Evolutionary conservation across 1,140 invertebrate species (phyloP), one percentile per base, ranked within the genome.

Genomic region (Gonioctena quinquepunctata): DNA sequence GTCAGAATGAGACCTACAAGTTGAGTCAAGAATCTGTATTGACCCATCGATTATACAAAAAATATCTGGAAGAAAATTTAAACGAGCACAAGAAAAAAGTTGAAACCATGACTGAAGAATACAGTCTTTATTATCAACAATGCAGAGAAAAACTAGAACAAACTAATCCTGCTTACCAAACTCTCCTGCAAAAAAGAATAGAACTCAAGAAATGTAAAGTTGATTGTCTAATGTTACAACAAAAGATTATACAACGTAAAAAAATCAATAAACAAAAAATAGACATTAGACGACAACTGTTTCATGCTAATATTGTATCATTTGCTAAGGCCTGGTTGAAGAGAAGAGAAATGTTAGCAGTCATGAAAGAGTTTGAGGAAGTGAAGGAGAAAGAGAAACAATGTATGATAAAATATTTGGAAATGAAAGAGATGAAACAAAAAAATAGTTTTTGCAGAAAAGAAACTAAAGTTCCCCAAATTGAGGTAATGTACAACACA

Each of bases 81-180:
- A 66, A 28, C 27, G 27, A 54, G 3, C 21, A 25, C 16, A 26
- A 54, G 28, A 33, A 54, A 66, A 16, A 66, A 19, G 21, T 13
- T 26, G 63, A 66, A 16, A 54, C 5, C 23, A 7, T 66, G 13
- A 21, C 26, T 11, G 19, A 25, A 54, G 49, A 66, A 21, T 66
- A 54, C 50, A 7, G 13, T 8, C 5, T 54, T 5, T 11, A 66
- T 4, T 16, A 23, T n/a, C 11, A 56, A 16, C 49, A 13, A 3
- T 25, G 49, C 16, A 66, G 18, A 52, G 26, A 52, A 54, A 23
- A 54, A 27, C 42, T 66, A 8, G 49, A 66, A 21, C 13, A 13
- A 16, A 66, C 48, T 8, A 66, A 54, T 27, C 63, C 63, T 54
- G 26, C 3, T n/a, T 66, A 16, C 26, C 22, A 66, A 66, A 66